Percentiles rank a stretch among this genome's conserved stretches.
Conservation (phyloP, 2,113 vertebrate genomes). For the Laterallus jamaicensis region DNA sequence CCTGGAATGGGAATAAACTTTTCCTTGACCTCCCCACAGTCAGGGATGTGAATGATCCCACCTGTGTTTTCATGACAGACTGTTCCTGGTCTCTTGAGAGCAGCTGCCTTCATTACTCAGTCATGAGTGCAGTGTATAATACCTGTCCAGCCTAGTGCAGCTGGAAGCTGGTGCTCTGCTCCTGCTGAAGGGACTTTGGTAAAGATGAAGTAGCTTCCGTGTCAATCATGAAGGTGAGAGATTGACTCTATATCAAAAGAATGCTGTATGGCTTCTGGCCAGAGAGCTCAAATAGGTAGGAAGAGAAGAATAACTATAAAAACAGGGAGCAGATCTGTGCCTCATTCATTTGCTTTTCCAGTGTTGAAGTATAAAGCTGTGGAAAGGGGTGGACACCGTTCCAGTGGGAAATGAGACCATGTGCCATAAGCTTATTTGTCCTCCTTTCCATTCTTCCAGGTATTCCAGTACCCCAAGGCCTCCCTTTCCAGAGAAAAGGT, state of each 20-base stretch:
- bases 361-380: not conserved
- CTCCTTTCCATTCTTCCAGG: conserved; percentile 64
- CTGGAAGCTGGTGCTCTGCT: not conserved
- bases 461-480: conserved; percentile 71
- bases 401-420: not conserved
- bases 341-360: not conserved
- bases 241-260: not conserved
- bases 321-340: not conserved
- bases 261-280: not conserved
- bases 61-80: not conserved
- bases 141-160: not conserved
- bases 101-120: not conserved
- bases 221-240: not conserved
- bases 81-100: not conserved
- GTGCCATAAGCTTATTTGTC: not conserved
- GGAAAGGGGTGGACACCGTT: not conserved
- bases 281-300: not conserved
- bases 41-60: not conserved
- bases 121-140: not conserved
- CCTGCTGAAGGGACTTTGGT: not conserved
- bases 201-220: not conserved
- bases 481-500: conserved; percentile 79
- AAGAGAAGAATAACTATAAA: not conserved
- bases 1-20: not conserved
- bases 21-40: not conserved